Evolutionary conservation across 1,140 invertebrate species (phyloP), one percentile per base, ranked within the genome.

Genomic region (Globodera ellingtonae): DNA sequence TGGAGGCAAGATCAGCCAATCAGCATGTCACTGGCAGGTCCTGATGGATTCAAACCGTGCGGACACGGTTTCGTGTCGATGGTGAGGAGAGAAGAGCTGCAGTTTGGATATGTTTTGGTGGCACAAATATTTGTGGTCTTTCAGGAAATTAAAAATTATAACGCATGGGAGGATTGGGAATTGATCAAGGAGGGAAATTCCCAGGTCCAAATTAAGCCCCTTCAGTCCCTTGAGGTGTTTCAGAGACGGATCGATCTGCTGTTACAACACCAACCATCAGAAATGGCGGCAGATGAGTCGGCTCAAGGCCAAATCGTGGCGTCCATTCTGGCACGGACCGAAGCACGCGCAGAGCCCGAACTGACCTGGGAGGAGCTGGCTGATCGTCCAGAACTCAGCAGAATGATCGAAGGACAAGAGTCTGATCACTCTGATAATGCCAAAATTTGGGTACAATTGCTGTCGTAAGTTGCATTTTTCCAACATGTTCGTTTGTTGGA

Each of bases 1-100:
- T 72, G 71, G 71, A 21, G 21, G 7, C 47, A 72, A 6, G 71
- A 72, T 9, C 71, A 72, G 21, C 71, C 71, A 18, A 72, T 72
- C 9, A n/a, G 35, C 24, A 24, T 72, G n/a, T 1, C 7, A 18
- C 4, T 72, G 52, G 71, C 35, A 18, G 15, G 56, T 1, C 35
- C 35, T 3, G 71, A 44, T 0, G 6, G 18, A 15, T 9, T 44
- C 35, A 72, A 72, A 24, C 71, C 47, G 2, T 44, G 71, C 21
- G 71, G 71, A 0, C 47, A 48, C 21, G 71, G 71, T 3, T 72
- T 50, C 10, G 44, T 44, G 9, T 8, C 44, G 4, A 24, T 35
- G 8, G 21, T 9, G 18, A 9, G 21, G n/a, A 18, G 71, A 35
- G 47, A 72, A 10, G 24, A 72, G 21, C n/a, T 48, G n/a, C 21